These are phyloP conservation scores for Sebastes taczanowskii DNA, from an alignment of 2,797 vertebrate genomes.

Conservation along the genomic window DNA sequence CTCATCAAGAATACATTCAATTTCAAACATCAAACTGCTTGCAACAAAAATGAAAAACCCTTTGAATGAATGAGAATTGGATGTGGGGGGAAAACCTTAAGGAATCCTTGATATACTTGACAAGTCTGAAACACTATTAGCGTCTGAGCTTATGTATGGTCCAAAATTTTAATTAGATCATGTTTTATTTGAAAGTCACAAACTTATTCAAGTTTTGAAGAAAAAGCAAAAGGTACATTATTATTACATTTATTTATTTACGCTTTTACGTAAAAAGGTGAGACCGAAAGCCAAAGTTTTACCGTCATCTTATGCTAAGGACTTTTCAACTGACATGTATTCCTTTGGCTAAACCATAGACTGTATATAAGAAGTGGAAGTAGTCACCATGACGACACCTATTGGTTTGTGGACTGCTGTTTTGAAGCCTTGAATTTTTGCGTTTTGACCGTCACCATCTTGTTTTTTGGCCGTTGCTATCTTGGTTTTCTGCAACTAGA, in stretches of 20 bases:
- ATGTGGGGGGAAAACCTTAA: slow-evolving; percentile 21
- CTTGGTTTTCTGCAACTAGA: no score
- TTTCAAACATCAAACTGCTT: slow-evolving; percentile 75
- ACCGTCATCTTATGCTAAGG: background rate
- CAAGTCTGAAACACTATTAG: slow-evolving; percentile 49
- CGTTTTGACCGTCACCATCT: no score
- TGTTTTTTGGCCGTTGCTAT: no score
- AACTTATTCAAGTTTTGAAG: slow-evolving; percentile 2
- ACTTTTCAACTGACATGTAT: background rate
- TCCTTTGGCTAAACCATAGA: background rate
- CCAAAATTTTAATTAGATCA: slow-evolving; percentile 37
- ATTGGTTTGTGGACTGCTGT: no score
- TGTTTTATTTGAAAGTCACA: slow-evolving; percentile 40
- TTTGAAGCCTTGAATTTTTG: no score
- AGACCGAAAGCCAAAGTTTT: background rate
- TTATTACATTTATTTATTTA: slow-evolving; percentile 1
- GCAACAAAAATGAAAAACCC: slow-evolving; percentile 67
- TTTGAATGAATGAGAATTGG: slow-evolving; percentile 65
- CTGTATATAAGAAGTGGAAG: no score
- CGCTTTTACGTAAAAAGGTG: background rate
- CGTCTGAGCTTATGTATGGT: slow-evolving; percentile 11
- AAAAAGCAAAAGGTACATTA: slow-evolving; percentile 2
- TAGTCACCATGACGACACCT: no score
- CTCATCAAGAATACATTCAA: slow-evolving; percentile 78
- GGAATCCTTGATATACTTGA: slow-evolving; percentile 61